Evolutionary conservation across 2,113 vertebrate genomes (phyloP).

Genomic region (Varanus komodoensis): DNA sequence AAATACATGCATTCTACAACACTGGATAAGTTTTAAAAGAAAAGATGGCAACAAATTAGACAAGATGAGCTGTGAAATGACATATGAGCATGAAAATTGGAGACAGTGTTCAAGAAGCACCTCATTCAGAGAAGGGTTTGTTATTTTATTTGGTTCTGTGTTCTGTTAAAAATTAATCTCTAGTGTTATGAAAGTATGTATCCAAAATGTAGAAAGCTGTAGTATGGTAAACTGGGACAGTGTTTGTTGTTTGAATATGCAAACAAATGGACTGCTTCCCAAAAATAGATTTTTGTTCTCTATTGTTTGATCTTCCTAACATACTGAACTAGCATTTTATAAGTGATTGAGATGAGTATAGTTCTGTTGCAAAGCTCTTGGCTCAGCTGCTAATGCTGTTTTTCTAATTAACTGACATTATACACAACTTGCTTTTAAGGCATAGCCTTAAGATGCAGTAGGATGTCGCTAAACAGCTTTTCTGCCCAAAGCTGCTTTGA

Average conservation of each 20-base stretch:
- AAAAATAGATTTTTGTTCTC: slow-evolving; percentile 18
- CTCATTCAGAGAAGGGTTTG: neutral
- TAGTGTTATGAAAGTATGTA: slow-evolving; percentile 13
- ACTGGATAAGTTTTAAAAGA: neutral
- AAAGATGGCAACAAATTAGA: neutral
- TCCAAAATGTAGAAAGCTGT: slow-evolving; percentile 6
- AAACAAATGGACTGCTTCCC: slow-evolving; percentile 38
- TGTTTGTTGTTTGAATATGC: slow-evolving; percentile 5
- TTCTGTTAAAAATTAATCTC: neutral
- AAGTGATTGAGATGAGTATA: neutral
- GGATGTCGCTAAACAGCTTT: slow-evolving; percentile 26
- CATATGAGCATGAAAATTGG: slow-evolving; percentile 59
- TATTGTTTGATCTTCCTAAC: slow-evolving; percentile 2
- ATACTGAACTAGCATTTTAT: neutral
- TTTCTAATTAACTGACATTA: neutral
- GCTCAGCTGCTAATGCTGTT: neutral
- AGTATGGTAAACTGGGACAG: slow-evolving; percentile 29
- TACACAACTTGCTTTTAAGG: slow-evolving; percentile 1
- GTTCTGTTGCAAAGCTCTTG: neutral
- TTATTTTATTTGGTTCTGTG: too few relatives aligned
- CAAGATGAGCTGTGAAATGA: slow-evolving; percentile 37
- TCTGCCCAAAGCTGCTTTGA: neutral
- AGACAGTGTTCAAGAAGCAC: slow-evolving; percentile 58
- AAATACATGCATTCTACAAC: neutral
- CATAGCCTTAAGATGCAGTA: neutral